These are phyloP conservation scores for Trichoplusia ni DNA, from an alignment of 1,140 invertebrate species.

Conservation along the genomic window DNA sequence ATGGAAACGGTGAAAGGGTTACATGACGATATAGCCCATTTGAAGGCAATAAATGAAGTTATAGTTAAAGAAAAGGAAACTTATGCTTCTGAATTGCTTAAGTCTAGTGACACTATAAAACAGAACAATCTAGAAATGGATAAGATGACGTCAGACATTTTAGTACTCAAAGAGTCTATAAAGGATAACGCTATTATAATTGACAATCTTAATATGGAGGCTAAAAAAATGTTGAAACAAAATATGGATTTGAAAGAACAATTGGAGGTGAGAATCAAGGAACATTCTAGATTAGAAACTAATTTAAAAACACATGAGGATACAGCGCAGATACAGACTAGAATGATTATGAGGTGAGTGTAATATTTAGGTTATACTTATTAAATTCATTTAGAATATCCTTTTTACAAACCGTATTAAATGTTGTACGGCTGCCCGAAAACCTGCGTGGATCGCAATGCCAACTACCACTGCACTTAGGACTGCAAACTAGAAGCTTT, in stretches of 20 bases:
- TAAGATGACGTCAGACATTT: constrained; percentile 57
- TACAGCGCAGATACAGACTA: constrained; percentile 67
- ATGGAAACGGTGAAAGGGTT: constrained; percentile 33
- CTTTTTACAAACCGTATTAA: constrained; percentile 10
- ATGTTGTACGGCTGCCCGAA: no score
- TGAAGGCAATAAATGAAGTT: constrained; percentile 57
- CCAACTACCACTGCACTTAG: no score
- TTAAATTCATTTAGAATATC: no score
- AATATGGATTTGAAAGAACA: constrained; percentile 53
- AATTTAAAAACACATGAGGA: constrained; percentile 74
- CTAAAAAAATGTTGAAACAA: constrained; percentile 50
- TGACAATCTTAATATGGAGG: constrained; percentile 56
- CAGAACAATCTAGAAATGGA: constrained; percentile 58
- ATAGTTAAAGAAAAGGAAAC: constrained; percentile 61
- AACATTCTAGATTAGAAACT: constrained; percentile 56
- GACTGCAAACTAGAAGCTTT: no score
- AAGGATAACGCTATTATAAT: constrained; percentile 51
- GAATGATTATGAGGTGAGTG: constrained; percentile 67
- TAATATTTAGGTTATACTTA: no score
- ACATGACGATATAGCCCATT: constrained; percentile 47
- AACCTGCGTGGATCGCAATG: no score
- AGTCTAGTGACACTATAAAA: constrained; percentile 50
- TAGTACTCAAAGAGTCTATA: constrained; percentile 53
- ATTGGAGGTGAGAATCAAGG: constrained; percentile 52
- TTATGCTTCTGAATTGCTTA: constrained; percentile 47